Evolutionary conservation across 2,888 invertebrate genomes (phyloP).

Genomic region (Caenorhabditis virilis): DNA sequence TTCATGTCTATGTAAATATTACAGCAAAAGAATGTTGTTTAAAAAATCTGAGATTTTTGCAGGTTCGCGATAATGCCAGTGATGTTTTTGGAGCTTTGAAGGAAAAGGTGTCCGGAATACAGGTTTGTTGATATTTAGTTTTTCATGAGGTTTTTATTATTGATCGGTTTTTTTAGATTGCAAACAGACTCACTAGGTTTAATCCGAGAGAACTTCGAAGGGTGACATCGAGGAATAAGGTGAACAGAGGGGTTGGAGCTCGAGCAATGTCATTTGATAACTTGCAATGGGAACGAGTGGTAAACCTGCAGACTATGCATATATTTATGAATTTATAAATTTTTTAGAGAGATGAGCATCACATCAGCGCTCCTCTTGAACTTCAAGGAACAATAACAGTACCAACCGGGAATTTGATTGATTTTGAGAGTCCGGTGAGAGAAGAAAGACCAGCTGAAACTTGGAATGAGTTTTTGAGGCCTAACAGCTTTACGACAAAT

Average conservation of each 20-base stretch:
- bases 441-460: neutral
- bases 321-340: neutral
- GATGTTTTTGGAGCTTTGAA: slow-evolving; percentile 50
- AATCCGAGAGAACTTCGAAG: slow-evolving; percentile 29
- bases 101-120: slow-evolving; percentile 41
- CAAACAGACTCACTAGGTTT: slow-evolving; percentile 20
- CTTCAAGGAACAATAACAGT: slow-evolving; percentile 4
- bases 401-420: slow-evolving; percentile 32
- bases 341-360: slow-evolving; percentile 17
- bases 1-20: no score
- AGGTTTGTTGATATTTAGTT: slow-evolving; percentile 15
- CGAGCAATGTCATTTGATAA: slow-evolving; percentile 51
- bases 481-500: no score
- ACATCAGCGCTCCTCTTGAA: neutral
- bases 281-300: slow-evolving; percentile 42
- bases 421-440: slow-evolving; percentile 25
- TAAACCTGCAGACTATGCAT: neutral
- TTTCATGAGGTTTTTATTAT: neutral
- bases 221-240: slow-evolving; percentile 20
- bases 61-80: slow-evolving; percentile 47
- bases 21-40: no score
- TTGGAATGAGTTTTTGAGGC: slow-evolving; percentile 1
- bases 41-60: slow-evolving; percentile 8
- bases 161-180: slow-evolving; percentile 22
- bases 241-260: slow-evolving; percentile 4